Evolutionary conservation across 30 jellyfish, hydroid and myxozoan genomes (phyloP), one percentile per base, ranked within the genome.

Genomic region (Euphysa ruthae): DNA sequence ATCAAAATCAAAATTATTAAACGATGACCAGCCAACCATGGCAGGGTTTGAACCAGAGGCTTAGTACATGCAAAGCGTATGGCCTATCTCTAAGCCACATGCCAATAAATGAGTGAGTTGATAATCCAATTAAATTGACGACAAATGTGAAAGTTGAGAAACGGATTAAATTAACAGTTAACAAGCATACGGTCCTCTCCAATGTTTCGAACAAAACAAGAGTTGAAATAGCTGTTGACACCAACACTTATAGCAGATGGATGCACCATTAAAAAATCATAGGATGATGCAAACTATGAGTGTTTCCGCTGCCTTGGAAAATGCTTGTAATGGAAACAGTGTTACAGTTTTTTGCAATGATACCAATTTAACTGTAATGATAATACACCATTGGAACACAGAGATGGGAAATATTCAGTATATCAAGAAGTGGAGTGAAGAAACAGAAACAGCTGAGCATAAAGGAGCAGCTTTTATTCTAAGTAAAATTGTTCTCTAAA

Each of bases 241-340:
- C 33, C 7, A 38, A 22, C 24, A 19, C 87, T 61, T 24, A 60
- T 23, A 62, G 83, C 35, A 61, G 73, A 43, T 22, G 82, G 84
- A 42, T 46, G 42, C 28, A 43, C 76, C 57, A 49, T 62, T 21
- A 25, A 8, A 21, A 30, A 35, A 10, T 14, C 77, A n/a, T 25
- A 19, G 16, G 58, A 65, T 35, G 82, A 38, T 74, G 85, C 80
- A 18, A 70, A 73, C 70, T 71, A 57, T 22, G 71, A 73, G 43
- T 22, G 85, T 58, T 27, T 32, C 79, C 26, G 27, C 69, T 35
- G 85, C 81, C 38, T 61, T 73, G 12, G 38, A 61, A 19, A 18
- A 8, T 35, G 81, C 83, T 19, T 18, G 38, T 38, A 38, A 38
- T 38, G 52, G 52, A 38, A 38, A 38, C 52, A 38, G 13, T 38